Conservation (phyloP, 2,797 vertebrate species). For the Pangasius djambal region DNA sequence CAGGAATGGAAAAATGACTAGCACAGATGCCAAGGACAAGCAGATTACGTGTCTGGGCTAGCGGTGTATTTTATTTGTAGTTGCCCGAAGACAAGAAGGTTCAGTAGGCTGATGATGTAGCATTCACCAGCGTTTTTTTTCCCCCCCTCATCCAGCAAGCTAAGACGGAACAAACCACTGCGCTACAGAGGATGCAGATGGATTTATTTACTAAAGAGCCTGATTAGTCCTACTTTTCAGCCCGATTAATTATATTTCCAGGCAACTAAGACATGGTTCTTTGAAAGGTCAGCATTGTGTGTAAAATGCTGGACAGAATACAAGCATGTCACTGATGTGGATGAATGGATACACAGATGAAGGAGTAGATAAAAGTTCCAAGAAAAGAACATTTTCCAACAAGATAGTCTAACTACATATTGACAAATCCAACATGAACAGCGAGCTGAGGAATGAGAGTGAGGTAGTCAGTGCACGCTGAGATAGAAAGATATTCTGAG, state of each 20-base stretch:
- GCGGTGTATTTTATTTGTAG: background rate
- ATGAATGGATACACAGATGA: background rate
- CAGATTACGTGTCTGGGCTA: background rate
- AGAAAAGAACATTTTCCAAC: background rate
- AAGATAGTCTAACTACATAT: background rate
- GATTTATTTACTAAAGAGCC: background rate
- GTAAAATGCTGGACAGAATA: background rate
- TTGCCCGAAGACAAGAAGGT: background rate
- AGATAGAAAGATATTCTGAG: constrained; percentile 4
- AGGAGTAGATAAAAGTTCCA: background rate
- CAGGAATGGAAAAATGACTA: background rate
- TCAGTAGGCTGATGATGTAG: background rate
- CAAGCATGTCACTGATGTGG: background rate
- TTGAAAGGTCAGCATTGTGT: background rate
- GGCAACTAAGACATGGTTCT: background rate
- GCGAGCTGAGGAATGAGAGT: background rate
- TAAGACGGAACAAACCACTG: background rate
- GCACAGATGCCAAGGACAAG: background rate
- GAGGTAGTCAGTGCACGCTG: background rate
- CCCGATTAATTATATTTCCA: background rate
- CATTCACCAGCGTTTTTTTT: background rate
- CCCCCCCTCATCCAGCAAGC: background rate
- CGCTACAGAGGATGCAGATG: background rate
- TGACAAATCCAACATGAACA: background rate
- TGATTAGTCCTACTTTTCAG: background rate